phyloP scores from a whole-genome alignment of 2,888 invertebrate species.

The Zele albiditarsus region DNA sequence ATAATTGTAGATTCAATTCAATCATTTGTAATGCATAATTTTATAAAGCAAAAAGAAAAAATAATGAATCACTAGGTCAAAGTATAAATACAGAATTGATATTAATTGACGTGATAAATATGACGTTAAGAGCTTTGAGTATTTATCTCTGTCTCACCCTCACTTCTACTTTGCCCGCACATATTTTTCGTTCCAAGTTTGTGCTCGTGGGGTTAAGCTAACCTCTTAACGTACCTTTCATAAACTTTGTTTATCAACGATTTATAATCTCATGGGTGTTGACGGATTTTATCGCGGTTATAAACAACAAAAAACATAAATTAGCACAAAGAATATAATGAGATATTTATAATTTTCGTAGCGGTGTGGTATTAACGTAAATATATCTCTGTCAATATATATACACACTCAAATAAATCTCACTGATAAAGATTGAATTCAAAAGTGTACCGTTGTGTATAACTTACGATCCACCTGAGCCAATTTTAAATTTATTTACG shows the following conservation, averaged over 20 bases:
- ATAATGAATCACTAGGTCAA: neutral
- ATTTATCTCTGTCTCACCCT: neutral
- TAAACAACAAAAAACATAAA: neutral
- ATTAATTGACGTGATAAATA: slow-evolving; percentile 48
- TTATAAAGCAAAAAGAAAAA: too few species aligned
- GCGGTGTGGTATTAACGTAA: neutral
- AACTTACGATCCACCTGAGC: too few species aligned
- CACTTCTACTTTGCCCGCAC: neutral
- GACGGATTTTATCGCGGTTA: slow-evolving; percentile 1
- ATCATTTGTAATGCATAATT: too few species aligned
- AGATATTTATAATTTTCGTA: neutral
- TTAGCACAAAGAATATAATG: slow-evolving; percentile 1
- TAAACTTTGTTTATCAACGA: slow-evolving; percentile 9
- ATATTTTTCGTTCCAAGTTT: neutral
- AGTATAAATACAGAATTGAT: slow-evolving; percentile 43
- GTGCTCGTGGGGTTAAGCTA: neutral
- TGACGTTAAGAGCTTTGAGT: neutral
- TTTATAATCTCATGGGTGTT: slow-evolving; percentile 9
- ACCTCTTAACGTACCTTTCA: slow-evolving; percentile 1
- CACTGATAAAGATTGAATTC: too few species aligned
- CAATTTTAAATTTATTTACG: too few species aligned
- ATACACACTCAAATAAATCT: neutral
- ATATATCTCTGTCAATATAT: neutral
- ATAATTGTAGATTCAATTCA: too few species aligned
- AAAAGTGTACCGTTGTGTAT: too few species aligned